Evolutionary conservation across 30 jellyfish, hydroid and myxozoan species (phyloP).

Genomic region (Mastigias papua): DNA sequence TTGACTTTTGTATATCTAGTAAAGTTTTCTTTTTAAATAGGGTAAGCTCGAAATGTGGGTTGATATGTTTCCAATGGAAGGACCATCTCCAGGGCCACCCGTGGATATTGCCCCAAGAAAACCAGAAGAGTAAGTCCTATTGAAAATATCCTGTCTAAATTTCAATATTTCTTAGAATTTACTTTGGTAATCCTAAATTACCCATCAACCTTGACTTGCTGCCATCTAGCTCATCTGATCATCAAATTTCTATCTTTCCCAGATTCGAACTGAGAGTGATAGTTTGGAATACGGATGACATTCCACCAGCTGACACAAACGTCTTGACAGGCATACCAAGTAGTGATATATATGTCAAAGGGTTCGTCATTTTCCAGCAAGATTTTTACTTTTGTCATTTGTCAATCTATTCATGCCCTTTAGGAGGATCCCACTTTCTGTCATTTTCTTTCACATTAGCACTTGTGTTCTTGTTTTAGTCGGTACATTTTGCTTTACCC

Average conservation of each 20-base stretch:
- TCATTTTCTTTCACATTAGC: too few species aligned
- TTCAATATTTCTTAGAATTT: not conserved
- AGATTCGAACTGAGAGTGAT: slow-evolving; percentile 94
- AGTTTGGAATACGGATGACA: slow-evolving; percentile 90
- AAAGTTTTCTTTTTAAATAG: slow-evolving; percentile 28
- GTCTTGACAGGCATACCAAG: slow-evolving; percentile 80
- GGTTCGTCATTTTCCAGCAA: too few species aligned
- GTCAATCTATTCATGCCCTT: too few species aligned
- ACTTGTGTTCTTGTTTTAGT: too few species aligned
- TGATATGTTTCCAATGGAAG: slow-evolving; percentile 85
- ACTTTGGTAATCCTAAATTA: not conserved
- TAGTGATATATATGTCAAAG: slow-evolving; percentile 88
- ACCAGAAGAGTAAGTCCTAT: slow-evolving; percentile 86
- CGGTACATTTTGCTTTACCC: too few species aligned
- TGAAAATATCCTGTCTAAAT: not conserved
- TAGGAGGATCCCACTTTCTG: too few species aligned
- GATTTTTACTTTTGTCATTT: too few species aligned
- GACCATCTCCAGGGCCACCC: slow-evolving; percentile 75
- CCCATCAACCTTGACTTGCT: too few species aligned
- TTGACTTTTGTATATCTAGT: too few species aligned
- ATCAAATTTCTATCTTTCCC: not conserved
- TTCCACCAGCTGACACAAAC: slow-evolving; percentile 88
- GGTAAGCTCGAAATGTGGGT: slow-evolving; percentile 93
- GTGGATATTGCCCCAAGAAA: slow-evolving; percentile 86
- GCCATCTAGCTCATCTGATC: not conserved